Percentiles rank a stretch among this genome's conserved stretches.
These are phyloP conservation scores for Xerus inauris DNA, from an alignment of 2,113 vertebrate species.

Conservation along the genomic window DNA sequence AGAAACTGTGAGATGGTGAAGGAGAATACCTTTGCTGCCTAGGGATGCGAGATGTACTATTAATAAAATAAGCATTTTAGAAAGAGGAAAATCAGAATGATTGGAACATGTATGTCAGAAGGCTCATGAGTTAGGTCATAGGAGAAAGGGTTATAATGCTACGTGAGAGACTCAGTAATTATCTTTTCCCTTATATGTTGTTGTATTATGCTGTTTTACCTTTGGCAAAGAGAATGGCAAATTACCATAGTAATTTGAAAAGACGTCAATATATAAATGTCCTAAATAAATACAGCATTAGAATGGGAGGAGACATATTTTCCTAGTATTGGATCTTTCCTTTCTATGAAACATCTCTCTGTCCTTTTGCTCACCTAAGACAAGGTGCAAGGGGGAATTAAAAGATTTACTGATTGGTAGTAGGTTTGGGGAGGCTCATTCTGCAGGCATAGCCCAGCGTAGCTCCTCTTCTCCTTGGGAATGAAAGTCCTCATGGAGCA, in stretches of 20 bases:
- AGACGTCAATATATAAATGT: neutral
- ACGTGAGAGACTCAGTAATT: accelerated
- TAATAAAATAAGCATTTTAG: neutral
- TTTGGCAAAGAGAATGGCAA: neutral
- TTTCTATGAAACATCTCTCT: neutral
- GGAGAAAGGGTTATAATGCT: neutral
- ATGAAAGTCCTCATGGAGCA: neutral
- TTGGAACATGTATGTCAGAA: neutral
- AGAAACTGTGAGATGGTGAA: neutral
- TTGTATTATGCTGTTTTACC: neutral
- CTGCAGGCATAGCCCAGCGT: neutral
- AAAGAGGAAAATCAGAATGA: neutral
- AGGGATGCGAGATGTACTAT: neutral
- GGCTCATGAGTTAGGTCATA: neutral
- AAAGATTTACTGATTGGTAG: neutral
- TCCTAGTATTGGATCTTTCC: neutral
- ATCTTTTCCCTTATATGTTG: neutral
- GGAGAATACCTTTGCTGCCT: neutral
- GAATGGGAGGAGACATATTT: neutral
- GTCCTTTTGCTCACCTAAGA: neutral
- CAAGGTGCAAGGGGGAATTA: neutral
- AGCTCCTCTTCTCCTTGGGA: neutral
- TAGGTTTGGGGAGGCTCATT: neutral
- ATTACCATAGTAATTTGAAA: neutral
- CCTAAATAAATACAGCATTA: neutral